phyloP scores from a whole-genome alignment of 2,113 vertebrate genomes.

The Eudyptes chrysolophus region DNA sequence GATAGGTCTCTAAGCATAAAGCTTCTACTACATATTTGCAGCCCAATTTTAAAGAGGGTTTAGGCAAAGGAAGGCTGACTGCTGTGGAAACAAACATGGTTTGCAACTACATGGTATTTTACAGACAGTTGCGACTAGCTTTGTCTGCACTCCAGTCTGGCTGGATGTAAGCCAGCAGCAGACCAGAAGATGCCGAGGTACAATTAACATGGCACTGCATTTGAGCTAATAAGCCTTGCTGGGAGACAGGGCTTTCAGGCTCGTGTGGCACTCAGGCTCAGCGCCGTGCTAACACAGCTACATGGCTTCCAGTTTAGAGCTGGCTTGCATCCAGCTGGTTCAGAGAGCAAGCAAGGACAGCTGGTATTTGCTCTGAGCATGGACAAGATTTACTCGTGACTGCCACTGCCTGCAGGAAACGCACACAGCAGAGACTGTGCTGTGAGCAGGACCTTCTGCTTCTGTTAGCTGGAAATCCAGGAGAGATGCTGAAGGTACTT shows the following conservation, averaged over 20 bases:
- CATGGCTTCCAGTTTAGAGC: conserved; percentile 12
- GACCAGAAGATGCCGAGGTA: conserved; percentile 2
- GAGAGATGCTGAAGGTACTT: neutral
- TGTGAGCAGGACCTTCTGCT: neutral
- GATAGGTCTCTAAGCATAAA: neutral
- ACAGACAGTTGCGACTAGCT: neutral
- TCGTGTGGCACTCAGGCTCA: neutral
- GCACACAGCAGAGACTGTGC: neutral
- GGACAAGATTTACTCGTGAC: neutral
- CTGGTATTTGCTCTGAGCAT: neutral
- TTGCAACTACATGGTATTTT: neutral
- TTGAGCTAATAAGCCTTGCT: conserved; percentile 42
- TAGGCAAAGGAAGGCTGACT: neutral
- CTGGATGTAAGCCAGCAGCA: neutral
- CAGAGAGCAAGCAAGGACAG: conserved; percentile 19
- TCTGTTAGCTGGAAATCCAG: neutral
- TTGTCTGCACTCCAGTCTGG: neutral
- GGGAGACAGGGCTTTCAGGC: conserved; percentile 23
- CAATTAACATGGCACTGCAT: conserved; percentile 37
- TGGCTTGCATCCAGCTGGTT: conserved; percentile 34
- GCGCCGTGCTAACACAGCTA: neutral
- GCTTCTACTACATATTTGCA: neutral
- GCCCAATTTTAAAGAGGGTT: neutral
- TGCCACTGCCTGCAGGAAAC: neutral
- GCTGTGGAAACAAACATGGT: neutral